These are phyloP conservation scores for Scaptodrosophila lebanonensis DNA, from an alignment of 1,140 invertebrate genomes.

Conservation along the genomic window DNA sequence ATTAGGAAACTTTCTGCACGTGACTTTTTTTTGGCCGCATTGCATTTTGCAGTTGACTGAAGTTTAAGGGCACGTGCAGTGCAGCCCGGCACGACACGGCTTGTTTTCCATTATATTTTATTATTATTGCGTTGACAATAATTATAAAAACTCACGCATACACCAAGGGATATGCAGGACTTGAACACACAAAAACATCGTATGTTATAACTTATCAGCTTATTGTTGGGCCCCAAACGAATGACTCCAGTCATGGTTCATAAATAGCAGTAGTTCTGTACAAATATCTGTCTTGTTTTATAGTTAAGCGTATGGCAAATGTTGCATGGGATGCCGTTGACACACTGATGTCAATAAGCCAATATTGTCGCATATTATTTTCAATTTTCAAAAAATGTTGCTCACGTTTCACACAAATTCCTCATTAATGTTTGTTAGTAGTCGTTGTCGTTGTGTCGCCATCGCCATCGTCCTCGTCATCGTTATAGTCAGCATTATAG, in stretches of 20 bases:
- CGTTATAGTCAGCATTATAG: conserved; percentile 4
- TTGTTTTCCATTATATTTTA: conserved; percentile 6
- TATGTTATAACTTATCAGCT: neutral
- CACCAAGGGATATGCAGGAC: conserved; percentile 4
- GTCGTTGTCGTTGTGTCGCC: conserved; percentile 20
- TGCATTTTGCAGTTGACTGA: conserved; percentile 13
- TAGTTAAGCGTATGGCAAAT: conserved; percentile 20
- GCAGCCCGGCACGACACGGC: conserved; percentile 33
- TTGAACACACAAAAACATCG: conserved; percentile 9
- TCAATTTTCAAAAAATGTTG: conserved; percentile 48
- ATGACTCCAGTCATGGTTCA: no score
- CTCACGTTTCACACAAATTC: conserved; percentile 39
- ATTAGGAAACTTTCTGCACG: conserved; percentile 71
- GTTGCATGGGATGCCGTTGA: no score
- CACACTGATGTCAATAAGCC: no score
- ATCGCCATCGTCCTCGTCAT: neutral
- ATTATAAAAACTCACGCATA: conserved; percentile 51
- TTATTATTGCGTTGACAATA: conserved; percentile 32
- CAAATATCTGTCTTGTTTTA: neutral
- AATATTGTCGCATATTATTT: conserved; percentile 48
- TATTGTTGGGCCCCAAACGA: no score
- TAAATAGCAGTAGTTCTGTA: no score
- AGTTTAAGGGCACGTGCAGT: neutral
- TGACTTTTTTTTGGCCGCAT: conserved; percentile 51
- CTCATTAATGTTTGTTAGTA: conserved; percentile 68